Base-by-base conservation (phyloP, 2,888 invertebrate species). In the Diaperis boleti region DNA sequence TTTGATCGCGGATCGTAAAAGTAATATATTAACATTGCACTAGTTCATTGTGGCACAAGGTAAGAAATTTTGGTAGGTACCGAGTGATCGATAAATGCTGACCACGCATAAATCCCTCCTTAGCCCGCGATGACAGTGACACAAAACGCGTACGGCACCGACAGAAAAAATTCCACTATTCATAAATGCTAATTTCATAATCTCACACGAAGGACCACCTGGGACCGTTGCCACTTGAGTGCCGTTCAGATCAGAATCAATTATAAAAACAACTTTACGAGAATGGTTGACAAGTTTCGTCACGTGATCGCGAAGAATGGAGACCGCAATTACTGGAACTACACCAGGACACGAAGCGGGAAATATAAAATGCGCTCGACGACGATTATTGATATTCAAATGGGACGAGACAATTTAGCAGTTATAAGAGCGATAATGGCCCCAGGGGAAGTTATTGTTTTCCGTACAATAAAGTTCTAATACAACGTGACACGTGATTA, bases 401-500 rank as follows among this genome's bases (percentile, higher is more conserved):
- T 26, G n/a, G 8, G n/a, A 5, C 26, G n/a, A 6, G n/a, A 26
- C 26, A 26, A 26, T 26, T 26, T 26, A 26, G 1, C 6, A 26
- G 26, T 26, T 26, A 26, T 26, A 26, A 26, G n/a, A 26, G n/a
- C 26, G 26, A 6, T 8, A 26, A 26, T 26, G 26, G n/a, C 26
- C n/a, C n/a, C n/a, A n/a, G n/a, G n/a, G n/a, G n/a, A n/a, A n/a
- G n/a, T n/a, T n/a, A n/a, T n/a, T n/a, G n/a, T n/a, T n/a, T n/a
- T n/a, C n/a, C n/a, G n/a, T n/a, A n/a, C n/a, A n/a, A n/a, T n/a
- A n/a, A n/a, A n/a, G n/a, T 73, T 54, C 72, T 78, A 77, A 78
- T 78, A 77, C 76, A 75, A 71, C 68, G 71, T 76, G 76, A 76
- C 76, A 73, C 74, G 70, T 73, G 77, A 76, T 76, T 75, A 76